Conservation (phyloP, 2,888 invertebrate species). For the Loripinus fragilis region DNA sequence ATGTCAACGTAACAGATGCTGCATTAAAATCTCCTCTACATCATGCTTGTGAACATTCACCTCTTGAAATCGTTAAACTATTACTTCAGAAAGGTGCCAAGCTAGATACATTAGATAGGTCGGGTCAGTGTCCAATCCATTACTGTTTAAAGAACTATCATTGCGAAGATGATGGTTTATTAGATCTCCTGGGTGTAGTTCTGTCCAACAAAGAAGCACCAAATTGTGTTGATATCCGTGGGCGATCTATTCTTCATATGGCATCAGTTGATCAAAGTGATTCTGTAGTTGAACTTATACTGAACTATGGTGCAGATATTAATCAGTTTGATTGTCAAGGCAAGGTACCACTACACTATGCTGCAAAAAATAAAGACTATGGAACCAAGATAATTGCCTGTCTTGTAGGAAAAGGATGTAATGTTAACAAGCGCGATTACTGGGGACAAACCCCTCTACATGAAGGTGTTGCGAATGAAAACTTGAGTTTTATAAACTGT, state of each 20-base stretch:
- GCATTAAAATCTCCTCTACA: neutral
- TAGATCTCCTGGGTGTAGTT: neutral
- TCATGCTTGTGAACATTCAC: neutral
- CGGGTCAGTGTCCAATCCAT: neutral
- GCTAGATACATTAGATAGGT: neutral
- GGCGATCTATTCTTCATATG: neutral
- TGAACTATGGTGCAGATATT: neutral
- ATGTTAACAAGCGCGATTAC: conserved; percentile 29
- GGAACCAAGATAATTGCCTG: neutral
- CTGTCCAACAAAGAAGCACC: neutral
- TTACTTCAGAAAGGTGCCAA: neutral
- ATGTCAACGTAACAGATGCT: conserved; percentile 17
- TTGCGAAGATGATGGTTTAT: neutral
- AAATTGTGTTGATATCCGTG: neutral
- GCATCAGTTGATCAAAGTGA: neutral
- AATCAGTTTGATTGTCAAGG: neutral
- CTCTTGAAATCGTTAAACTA: neutral
- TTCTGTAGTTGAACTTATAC: neutral
- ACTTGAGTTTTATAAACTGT: conserved; percentile 14
- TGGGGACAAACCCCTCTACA: conserved; percentile 38
- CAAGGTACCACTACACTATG: conserved; percentile 1
- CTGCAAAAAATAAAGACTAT: neutral
- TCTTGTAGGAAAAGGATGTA: conserved; percentile 29
- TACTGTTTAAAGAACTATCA: neutral
- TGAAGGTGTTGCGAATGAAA: conserved; percentile 33